phyloP scores from a whole-genome alignment of 2,888 invertebrate species.

The Desoria tigrina region DNA sequence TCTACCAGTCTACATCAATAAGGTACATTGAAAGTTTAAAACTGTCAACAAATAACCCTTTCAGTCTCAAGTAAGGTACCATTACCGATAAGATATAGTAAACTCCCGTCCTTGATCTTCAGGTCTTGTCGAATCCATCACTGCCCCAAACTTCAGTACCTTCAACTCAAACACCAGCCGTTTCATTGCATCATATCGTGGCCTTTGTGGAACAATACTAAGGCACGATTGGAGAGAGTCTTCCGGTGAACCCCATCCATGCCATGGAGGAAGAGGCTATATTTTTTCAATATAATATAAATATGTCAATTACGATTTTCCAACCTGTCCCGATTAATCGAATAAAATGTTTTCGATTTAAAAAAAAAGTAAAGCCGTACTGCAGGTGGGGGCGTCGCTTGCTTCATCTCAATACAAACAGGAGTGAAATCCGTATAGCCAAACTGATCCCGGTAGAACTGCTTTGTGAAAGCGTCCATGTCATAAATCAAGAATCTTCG shows the following conservation, averaged over 20 bases:
- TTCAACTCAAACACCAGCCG: slow-evolving; percentile 73
- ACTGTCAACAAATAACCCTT: too few species aligned
- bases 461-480: slow-evolving; percentile 77
- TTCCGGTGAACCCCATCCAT: slow-evolving; percentile 72
- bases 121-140: slow-evolving; percentile 74
- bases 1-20: too few species aligned
- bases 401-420: slow-evolving; percentile 55
- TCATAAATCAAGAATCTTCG: slow-evolving; percentile 71
- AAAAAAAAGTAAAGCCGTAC: slow-evolving; percentile 25
- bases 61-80: too few species aligned
- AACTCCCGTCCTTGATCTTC: slow-evolving; percentile 75
- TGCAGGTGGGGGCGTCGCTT: slow-evolving; percentile 32
- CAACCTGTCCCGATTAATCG: background rate
- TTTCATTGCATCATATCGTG: slow-evolving; percentile 73
- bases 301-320: slow-evolving; percentile 27
- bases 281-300: slow-evolving; percentile 51
- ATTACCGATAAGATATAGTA: slow-evolving; percentile 73
- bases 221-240: slow-evolving; percentile 74
- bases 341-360: background rate
- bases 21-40: too few species aligned
- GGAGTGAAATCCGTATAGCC: slow-evolving; percentile 55
- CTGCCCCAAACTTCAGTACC: slow-evolving; percentile 72
- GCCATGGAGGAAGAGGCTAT: slow-evolving; percentile 67
- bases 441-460: slow-evolving; percentile 68
- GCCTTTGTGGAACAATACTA: slow-evolving; percentile 70